Conservation (phyloP, 2,113 vertebrate genomes). For the Pseudopipra pipra region DNA sequence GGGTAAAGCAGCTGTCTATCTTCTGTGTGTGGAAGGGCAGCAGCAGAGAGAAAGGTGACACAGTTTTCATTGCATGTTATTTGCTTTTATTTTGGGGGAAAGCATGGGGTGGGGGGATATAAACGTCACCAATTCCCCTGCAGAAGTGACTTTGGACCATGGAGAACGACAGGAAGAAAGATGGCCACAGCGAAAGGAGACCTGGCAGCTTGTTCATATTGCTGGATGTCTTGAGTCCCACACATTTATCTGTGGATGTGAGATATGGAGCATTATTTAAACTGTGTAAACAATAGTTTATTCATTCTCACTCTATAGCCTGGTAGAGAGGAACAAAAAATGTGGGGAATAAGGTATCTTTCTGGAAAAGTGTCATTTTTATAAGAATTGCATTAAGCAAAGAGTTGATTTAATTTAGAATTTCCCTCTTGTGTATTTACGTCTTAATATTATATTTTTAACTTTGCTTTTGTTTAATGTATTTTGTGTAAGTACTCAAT, state of each 20-base stretch:
- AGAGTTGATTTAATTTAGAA: neutral
- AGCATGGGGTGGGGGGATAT: neutral
- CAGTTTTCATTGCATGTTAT: neutral
- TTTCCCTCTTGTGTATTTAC: neutral
- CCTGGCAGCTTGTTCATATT: neutral
- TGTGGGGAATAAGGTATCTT: neutral
- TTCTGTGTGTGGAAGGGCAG: neutral
- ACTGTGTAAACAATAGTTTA: neutral
- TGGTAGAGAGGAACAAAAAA: neutral
- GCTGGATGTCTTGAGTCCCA: neutral
- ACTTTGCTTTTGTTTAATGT: neutral
- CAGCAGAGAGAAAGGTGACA: neutral
- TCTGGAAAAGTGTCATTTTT: neutral
- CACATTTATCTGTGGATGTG: neutral
- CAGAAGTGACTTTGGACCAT: neutral
- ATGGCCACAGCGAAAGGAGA: neutral
- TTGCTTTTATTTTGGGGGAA: neutral
- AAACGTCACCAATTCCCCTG: neutral
- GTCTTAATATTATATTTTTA: neutral
- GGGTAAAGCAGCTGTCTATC: fast-evolving
- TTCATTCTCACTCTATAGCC: neutral
- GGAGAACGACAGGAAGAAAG: neutral
- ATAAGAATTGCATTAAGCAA: neutral
- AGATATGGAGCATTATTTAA: neutral
- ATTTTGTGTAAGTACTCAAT: slow-evolving; percentile 13